Base-by-base conservation (phyloP, 2,888 invertebrate genomes). In the Aporophyla lueneburgensis region DNA sequence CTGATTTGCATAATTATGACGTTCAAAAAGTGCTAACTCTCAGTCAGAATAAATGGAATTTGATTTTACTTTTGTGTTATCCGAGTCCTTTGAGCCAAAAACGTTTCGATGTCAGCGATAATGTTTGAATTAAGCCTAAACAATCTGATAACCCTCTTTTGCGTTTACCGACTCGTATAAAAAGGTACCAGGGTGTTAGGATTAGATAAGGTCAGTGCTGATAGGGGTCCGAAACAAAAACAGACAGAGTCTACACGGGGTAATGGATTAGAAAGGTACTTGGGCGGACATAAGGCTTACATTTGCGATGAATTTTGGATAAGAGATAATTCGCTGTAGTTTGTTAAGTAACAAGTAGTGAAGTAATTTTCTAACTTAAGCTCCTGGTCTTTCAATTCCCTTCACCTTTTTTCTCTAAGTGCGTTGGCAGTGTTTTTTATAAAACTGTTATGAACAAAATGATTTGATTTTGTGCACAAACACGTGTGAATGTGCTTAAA, bases 191-290 rank as follows among this genome's bases (percentile, higher is more conserved):
- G 53, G 40, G n/a, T 16, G 49, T 21, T n/a, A 81, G 81, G 73
- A 78, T 81, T 73, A 73, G 46, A 81, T 81, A 78, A 70, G 70
- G 70, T 78, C 61, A 62, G 56, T 40, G 46, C 24, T 70, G 70
- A 81, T 81, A 81, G 70, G 59, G 81, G 73, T 74, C 19, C 40
- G 56, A 58, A 81, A 74, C 78, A 74, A 81, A 81, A 78, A 81
- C 81, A 81, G 54, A 33, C 54, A 53, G 59, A 51, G 27, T 63
- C 62, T 21, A 71, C 80, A 51, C 21, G 12, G 68, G 54, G 63
- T 76, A 71, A 81, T 72, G 81, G 77, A 81, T 80, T 69, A 69
- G 69, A 33, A n/a, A 53, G 46, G 61, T 67, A 54, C 56, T 76
- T 58, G 24, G 27, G 51, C 14, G 33, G 27, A 33, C 59, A 61